Conservation (phyloP, 2,888 invertebrate genomes). For the Crossocerus cetratus region DNA sequence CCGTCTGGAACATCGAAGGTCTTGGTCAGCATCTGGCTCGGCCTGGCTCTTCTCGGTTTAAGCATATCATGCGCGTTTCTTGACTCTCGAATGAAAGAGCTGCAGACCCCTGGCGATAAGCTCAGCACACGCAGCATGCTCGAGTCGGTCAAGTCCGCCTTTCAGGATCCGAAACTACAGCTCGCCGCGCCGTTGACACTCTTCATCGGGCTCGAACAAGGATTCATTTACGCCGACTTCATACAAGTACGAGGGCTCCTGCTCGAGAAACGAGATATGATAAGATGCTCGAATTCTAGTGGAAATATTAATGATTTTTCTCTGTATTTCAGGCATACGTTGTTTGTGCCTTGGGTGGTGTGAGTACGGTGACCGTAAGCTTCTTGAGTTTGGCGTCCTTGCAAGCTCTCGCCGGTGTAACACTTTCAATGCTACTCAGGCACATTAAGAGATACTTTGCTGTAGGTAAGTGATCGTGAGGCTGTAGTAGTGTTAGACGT, state of each 20-base stretch:
- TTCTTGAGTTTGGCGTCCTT: slow-evolving; percentile 86
- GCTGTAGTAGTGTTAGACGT: no score
- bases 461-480: slow-evolving; percentile 78
- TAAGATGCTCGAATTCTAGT: no score
- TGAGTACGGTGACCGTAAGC: slow-evolving; percentile 84
- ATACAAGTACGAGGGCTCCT: slow-evolving; percentile 80
- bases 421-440: slow-evolving; percentile 88
- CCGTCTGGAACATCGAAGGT: slow-evolving; percentile 63
- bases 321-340: slow-evolving; percentile 85
- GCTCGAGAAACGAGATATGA: not conserved
- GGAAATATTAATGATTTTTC: not conserved
- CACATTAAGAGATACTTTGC: slow-evolving; percentile 86
- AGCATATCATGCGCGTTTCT: slow-evolving; percentile 72
- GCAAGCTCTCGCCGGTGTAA: slow-evolving; percentile 87
- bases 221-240: slow-evolving; percentile 90
- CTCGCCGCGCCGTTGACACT: slow-evolving; percentile 87
- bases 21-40: slow-evolving; percentile 70
- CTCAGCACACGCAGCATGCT: slow-evolving; percentile 63
- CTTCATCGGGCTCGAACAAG: slow-evolving; percentile 91
- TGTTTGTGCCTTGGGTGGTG: slow-evolving; percentile 88
- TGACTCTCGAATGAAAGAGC: slow-evolving; percentile 71
- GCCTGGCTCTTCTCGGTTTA: slow-evolving; percentile 69
- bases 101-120: slow-evolving; percentile 61
- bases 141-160: slow-evolving; percentile 78
- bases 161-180: slow-evolving; percentile 82